Evolutionary conservation across 2,888 invertebrate species (phyloP).

Genomic region (Diarsia rubi): DNA sequence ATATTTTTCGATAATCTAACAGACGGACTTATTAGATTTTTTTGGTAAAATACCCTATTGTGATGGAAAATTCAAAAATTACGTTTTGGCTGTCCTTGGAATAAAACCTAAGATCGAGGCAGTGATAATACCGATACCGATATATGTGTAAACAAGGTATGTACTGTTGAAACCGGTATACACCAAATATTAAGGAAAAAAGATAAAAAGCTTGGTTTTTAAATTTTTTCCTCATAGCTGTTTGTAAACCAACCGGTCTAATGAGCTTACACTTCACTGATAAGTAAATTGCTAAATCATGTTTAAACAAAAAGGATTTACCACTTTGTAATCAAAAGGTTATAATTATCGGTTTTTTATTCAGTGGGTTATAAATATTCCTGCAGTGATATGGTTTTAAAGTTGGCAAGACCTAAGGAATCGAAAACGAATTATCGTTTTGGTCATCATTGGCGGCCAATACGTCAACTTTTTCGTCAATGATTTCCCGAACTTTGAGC

Average conservation of each 20-base stretch:
- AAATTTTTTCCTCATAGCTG: neutral
- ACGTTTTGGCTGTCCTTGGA: neutral
- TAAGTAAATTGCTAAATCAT: slow-evolving; percentile 22
- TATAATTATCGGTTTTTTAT: neutral
- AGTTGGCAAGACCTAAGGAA: neutral
- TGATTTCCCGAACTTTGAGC: neutral
- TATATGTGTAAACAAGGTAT: neutral
- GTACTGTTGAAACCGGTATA: neutral
- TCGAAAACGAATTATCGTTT: too few relatives aligned
- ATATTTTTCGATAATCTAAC: too few relatives aligned
- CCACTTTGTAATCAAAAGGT: slow-evolving; percentile 2
- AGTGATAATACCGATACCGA: neutral
- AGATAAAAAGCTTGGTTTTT: neutral
- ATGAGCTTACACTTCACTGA: neutral
- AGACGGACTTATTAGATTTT: too few relatives aligned
- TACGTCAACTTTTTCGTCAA: too few relatives aligned
- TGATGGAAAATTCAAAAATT: neutral
- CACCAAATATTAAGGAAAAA: neutral
- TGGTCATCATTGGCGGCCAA: too few relatives aligned
- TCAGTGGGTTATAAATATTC: neutral
- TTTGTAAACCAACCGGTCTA: neutral
- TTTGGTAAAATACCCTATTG: too few relatives aligned
- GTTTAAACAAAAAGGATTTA: slow-evolving; percentile 11
- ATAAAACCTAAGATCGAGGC: neutral
- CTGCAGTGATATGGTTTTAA: too few relatives aligned